Percentiles rank a stretch among this genome's conserved stretches.
phyloP scores from a whole-genome alignment of 2,888 invertebrate genomes.

The Ptilodon capucinus region DNA sequence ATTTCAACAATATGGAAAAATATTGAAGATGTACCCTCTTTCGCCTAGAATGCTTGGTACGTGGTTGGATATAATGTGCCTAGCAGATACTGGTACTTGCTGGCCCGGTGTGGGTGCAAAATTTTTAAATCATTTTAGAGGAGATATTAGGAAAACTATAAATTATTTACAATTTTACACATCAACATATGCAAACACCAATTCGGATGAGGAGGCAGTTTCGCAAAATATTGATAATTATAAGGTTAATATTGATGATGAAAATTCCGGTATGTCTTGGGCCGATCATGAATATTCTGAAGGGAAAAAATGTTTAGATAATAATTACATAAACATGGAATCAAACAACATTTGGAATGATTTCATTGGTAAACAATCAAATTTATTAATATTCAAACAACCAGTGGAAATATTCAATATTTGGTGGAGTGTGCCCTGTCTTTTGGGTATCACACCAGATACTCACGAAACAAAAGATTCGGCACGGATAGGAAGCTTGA shows the following conservation, averaged over 20 bases:
- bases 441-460: constrained; percentile 32
- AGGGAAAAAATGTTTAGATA: constrained; percentile 29
- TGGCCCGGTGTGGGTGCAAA: constrained; percentile 74
- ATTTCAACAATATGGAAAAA: constrained; percentile 74
- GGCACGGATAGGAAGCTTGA: constrained; percentile 24
- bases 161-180: constrained; percentile 89
- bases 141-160: constrained; percentile 88
- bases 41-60: constrained; percentile 79
- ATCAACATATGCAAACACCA: constrained; percentile 67
- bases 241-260: constrained; percentile 53
- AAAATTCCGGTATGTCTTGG: constrained; percentile 70
- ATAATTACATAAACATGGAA: constrained; percentile 15
- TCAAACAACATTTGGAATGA: constrained; percentile 34
- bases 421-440: constrained; percentile 67
- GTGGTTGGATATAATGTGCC: constrained; percentile 86
- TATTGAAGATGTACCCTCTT: constrained; percentile 71
- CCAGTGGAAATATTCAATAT: constrained; percentile 49
- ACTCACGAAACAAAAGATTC: not conserved
- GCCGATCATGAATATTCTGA: constrained; percentile 46
- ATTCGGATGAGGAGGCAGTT: constrained; percentile 30
- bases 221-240: constrained; percentile 43
- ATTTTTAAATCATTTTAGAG: constrained; percentile 83
- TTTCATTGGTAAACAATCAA: constrained; percentile 33
- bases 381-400: constrained; percentile 22
- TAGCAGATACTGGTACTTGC: constrained; percentile 84